Evolutionary conservation across 1,140 invertebrate genomes (phyloP).

Genomic region (Eriocheir sinensis): DNA sequence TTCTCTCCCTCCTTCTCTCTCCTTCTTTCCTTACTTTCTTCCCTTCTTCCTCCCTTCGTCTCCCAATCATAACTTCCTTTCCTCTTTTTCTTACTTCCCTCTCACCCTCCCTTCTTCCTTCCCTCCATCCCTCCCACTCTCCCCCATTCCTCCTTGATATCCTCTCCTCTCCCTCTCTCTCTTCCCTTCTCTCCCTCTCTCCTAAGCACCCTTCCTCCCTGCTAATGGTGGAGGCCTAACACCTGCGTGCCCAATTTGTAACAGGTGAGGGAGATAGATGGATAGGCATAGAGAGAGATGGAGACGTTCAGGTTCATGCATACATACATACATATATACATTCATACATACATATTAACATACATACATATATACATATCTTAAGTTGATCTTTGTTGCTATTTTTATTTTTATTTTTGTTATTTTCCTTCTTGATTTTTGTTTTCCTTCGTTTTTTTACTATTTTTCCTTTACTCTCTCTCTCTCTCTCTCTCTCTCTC

Average conservation of each 20-base stretch:
- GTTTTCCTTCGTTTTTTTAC: not conserved
- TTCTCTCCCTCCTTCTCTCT: not conserved
- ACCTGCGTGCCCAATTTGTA: not conserved
- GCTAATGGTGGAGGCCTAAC: not conserved
- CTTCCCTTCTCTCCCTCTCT: not conserved
- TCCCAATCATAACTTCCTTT: too few species aligned
- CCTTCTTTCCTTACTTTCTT: not conserved
- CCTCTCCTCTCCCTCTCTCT: not conserved
- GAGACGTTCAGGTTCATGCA: not conserved
- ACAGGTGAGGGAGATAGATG: not conserved
- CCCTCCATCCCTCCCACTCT: not conserved
- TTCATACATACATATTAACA: not conserved
- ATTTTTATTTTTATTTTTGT: not conserved
- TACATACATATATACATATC: not conserved
- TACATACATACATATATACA: not conserved
- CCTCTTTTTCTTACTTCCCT: not conserved
- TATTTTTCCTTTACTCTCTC: not conserved
- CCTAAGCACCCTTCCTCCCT: not conserved
- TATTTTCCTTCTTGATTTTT: not conserved
- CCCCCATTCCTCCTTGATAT: not conserved
- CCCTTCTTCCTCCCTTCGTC: too few species aligned
- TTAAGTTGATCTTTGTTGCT: not conserved
- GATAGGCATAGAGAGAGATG: not conserved
- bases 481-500: slow-evolving; percentile 22
- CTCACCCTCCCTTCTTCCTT: not conserved